Base-by-base conservation (phyloP, 2,888 invertebrate genomes). In the Athripsodes cinereus region DNA sequence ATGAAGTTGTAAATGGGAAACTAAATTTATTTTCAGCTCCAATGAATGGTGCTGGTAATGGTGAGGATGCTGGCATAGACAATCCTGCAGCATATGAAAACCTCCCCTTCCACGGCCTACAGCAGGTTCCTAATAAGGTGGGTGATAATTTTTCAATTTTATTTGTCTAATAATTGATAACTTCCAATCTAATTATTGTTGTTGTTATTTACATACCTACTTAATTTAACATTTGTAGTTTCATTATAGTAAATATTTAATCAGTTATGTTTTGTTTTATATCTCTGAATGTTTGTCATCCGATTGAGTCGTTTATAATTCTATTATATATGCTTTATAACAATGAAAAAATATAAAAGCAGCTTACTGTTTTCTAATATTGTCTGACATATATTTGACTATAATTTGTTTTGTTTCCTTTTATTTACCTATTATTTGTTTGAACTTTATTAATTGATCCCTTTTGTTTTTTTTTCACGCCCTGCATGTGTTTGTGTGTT, bases 91-190 rank as follows among this genome's bases (percentile, higher is more conserved):
- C 90, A 72, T 95, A 94, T 82, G 94, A 95, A 80, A 95, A 95
- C 79, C 85, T 94, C 70, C 94, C 94, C 71, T 95, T 94, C 84
- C 94, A 94, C 75, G 93, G 93, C 68, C 85, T 94, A 71, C 93
- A 93, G 79, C 90, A 91, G 76, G 91, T 93, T 71, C 93, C 92
- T 69, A 90, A 92, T 77, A 94, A 94, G 90, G 94, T 94, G 5
- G 3, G 18, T 44, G 2, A 44, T 5, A 16, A 44, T 44, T 8
- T 44, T 16, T 10, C 34, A 34, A 34, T 10, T 13, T 34, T 13
- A 34, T 34, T 10, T 34, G 34, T 34, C 34, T 10, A 34, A 8
- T 8, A 13, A 10, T 34, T 34, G 13, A 34, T 34, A 34, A 34
- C n/a, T 13, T 10, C 34, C 34, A 34, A 34, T 13, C 34, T 34